A percentile compares a stretch with the other conserved stretches of the same genome.
Conservation (phyloP, 2,888 invertebrate species). For the Cephonodes hylas region DNA sequence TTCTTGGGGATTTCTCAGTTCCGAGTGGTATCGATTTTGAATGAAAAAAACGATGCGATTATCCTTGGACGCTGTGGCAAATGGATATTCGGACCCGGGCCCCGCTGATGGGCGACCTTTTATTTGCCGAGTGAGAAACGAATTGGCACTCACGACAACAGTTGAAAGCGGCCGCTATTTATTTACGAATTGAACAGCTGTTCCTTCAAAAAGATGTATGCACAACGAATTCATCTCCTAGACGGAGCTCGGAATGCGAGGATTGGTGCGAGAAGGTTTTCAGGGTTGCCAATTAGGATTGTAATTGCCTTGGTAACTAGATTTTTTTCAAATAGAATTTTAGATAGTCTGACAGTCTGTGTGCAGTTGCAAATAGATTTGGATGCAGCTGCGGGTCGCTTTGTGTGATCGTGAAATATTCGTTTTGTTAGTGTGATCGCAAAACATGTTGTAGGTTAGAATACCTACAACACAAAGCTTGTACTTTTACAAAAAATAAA, state of each 20-base stretch:
- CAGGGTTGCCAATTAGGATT: background rate
- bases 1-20: conserved; percentile 14
- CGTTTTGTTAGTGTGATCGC: no score
- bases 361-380: no score
- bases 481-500: no score
- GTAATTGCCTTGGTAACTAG: background rate
- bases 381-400: no score
- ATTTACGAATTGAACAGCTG: conserved; percentile 29
- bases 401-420: no score
- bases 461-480: no score
- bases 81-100: conserved; percentile 32
- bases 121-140: conserved; percentile 29
- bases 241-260: conserved; percentile 13
- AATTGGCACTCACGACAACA: conserved; percentile 23
- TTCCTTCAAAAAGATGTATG: conserved; percentile 26
- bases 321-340: background rate
- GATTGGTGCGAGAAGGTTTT: background rate
- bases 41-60: conserved; percentile 25
- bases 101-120: conserved; percentile 29
- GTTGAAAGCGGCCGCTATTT: conserved; percentile 17
- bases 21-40: conserved; percentile 14
- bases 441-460: no score
- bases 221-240: conserved; percentile 27
- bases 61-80: conserved; percentile 29
- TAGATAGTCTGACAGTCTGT: background rate